Evolutionary conservation across 2,888 invertebrate species (phyloP), one percentile per base, ranked within the genome.

Genomic region (Zaprionus lineosus): DNA sequence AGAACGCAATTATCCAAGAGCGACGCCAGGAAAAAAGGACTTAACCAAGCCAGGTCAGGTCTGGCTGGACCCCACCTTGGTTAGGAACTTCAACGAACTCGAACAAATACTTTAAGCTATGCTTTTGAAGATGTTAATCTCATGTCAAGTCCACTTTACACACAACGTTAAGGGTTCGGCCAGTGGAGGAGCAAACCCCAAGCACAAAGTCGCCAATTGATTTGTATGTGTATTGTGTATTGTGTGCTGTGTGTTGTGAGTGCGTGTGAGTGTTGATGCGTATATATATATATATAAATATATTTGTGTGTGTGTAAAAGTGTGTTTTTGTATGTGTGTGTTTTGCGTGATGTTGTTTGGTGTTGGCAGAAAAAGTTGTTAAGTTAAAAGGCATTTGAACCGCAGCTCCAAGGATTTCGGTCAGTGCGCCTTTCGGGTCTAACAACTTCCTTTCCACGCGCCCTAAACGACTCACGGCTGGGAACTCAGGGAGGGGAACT

Each of bases 341-440:
- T 56, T 24, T 8, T 24, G 24, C n/a, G 24, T 43, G 57, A 1
- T 48, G 55, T 44, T 64, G 69, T 79, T 83, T 70, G 83, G 79
- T 79, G 74, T 86, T 72, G 72, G 75, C 87, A 77, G 84, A 84
- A 83, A 85, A 86, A 86, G 82, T 87, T 86, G 83, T 79, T 82
- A 87, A 87, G 87, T 85, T 86, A 85, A 86, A 85, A 86, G 82
- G 86, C 86, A 75, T 83, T 86, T 86, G 85, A 86, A 86, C 85
- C 86, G 66, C 76, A 76, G 69, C 66, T 75, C 70, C 79, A 61
- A 75, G 70, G 79, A 78, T 82, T 78, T 78, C 60, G 84, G 81
- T 77, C 67, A 78, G 65, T 56, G 65, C 53, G 76, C 77, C 69
- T 58, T 72, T 73, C 37, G 78, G 73, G 57, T 76, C 81, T 82